A percentile compares a stretch with the other conserved stretches of the same genome.
These are phyloP conservation scores for Cardiocondyla obscurior DNA, from an alignment of 1,140 invertebrate species.

Conservation along the genomic window DNA sequence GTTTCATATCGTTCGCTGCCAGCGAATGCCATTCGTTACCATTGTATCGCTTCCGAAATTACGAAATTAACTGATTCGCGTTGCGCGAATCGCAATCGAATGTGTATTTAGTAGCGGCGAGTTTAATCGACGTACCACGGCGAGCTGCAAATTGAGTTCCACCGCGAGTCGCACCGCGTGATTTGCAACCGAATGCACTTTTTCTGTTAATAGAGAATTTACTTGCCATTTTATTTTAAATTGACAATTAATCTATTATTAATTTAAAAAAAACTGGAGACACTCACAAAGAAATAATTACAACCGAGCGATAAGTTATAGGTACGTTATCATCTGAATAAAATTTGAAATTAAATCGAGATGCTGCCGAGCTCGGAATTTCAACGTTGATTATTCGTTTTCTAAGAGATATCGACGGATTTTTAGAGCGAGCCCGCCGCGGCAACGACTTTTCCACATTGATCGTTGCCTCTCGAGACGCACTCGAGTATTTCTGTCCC, in stretches of 20 bases:
- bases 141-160: constrained; percentile 24
- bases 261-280: neutral
- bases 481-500: constrained; percentile 37
- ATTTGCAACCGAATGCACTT: constrained; percentile 7
- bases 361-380: neutral
- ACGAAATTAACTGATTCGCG: constrained; percentile 17
- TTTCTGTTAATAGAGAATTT: neutral
- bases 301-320: neutral
- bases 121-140: neutral
- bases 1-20: neutral
- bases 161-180: constrained; percentile 4
- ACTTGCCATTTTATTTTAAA: neutral
- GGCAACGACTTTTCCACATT: constrained; percentile 16
- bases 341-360: neutral
- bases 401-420: neutral
- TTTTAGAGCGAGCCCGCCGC: neutral
- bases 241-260: neutral
- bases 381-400: neutral
- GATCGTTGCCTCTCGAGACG: constrained; percentile 32
- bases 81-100: constrained; percentile 19
- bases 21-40: neutral
- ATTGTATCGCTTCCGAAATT: constrained; percentile 12
- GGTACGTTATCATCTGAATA: neutral
- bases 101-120: neutral
- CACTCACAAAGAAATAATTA: neutral